Conservation (phyloP, 2,113 vertebrate genomes). For the Gambusia affinis region DNA sequence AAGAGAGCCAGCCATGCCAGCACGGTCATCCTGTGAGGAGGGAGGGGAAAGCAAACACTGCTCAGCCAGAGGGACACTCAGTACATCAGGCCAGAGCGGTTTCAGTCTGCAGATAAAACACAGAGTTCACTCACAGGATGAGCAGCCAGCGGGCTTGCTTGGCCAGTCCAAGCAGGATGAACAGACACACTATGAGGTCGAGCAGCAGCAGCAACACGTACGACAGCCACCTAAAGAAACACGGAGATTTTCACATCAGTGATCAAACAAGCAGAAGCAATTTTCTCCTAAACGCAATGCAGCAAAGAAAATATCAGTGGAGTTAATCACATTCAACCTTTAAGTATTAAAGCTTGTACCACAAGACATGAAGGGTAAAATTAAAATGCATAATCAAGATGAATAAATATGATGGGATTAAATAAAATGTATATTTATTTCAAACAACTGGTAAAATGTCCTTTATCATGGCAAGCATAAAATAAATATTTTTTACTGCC, state of each 20-base stretch:
- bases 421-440: too few species aligned
- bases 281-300: background rate
- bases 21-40: slow-evolving; percentile 83
- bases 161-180: slow-evolving; percentile 89
- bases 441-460: too few species aligned
- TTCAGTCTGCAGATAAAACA: slow-evolving; percentile 2
- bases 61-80: slow-evolving; percentile 31
- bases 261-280: background rate
- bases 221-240: slow-evolving; percentile 85
- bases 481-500: too few species aligned
- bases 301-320: background rate
- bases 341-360: too few species aligned
- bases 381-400: too few species aligned
- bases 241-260: background rate
- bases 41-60: slow-evolving; percentile 29
- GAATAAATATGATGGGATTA: too few species aligned
- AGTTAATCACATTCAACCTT: background rate
- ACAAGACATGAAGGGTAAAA: too few species aligned
- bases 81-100: slow-evolving; percentile 23
- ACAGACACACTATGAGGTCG: slow-evolving; percentile 88
- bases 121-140: slow-evolving; percentile 82
- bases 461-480: too few species aligned
- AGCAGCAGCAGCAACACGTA: slow-evolving; percentile 87
- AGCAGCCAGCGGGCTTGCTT: slow-evolving; percentile 94
- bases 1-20: slow-evolving; percentile 88